These are phyloP conservation scores for Lycorma delicatula DNA, from an alignment of 1,140 invertebrate genomes.

Conservation along the genomic window DNA sequence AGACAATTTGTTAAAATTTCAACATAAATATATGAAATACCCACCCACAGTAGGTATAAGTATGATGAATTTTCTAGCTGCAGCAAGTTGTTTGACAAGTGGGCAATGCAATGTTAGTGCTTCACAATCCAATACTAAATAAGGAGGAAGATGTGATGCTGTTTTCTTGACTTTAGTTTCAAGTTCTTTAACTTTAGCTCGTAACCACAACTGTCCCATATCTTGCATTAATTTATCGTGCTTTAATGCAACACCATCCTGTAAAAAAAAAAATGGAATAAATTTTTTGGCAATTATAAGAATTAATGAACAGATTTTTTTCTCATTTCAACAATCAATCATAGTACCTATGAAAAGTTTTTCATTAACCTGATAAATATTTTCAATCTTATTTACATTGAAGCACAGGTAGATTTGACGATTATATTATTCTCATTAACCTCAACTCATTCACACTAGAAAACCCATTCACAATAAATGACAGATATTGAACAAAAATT, in stretches of 20 bases:
- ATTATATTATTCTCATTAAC: too few species aligned
- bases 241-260: slow-evolving; percentile 27
- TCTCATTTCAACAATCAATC: slow-evolving; percentile 22
- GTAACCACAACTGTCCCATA: slow-evolving; percentile 67
- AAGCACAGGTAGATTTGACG: too few species aligned
- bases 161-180: slow-evolving; percentile 44
- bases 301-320: slow-evolving; percentile 16
- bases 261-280: slow-evolving; percentile 27
- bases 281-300: slow-evolving; percentile 47
- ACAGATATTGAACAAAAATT: too few species aligned
- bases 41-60: slow-evolving; percentile 70
- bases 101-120: slow-evolving; percentile 60
- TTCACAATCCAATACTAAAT: slow-evolving; percentile 63
- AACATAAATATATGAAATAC: slow-evolving; percentile 27
- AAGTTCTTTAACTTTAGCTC: slow-evolving; percentile 60
- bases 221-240: background rate
- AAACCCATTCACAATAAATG: too few species aligned
- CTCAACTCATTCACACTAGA: too few species aligned
- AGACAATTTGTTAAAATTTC: too few species aligned
- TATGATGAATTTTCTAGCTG: slow-evolving; percentile 65
- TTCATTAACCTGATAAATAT: too few species aligned
- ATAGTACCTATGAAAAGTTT: too few species aligned
- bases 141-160: slow-evolving; percentile 51
- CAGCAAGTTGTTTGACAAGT: slow-evolving; percentile 67
- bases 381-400: too few species aligned